Base-by-base conservation (phyloP, 2,888 invertebrate genomes). In the Ypsolopha scabrella region DNA sequence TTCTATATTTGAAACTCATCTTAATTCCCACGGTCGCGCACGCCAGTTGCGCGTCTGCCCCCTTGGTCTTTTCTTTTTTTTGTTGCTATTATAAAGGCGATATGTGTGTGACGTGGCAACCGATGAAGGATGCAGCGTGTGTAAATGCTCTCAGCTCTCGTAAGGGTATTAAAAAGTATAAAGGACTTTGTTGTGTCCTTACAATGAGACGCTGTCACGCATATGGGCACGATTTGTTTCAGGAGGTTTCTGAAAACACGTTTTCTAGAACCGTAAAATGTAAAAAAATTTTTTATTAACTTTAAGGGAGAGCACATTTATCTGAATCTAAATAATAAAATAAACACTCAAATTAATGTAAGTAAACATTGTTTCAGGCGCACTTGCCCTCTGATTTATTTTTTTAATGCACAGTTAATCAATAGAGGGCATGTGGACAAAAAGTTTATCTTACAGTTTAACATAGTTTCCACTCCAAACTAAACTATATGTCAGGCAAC, bases 21-120 rank as follows among this genome's bases (percentile, higher is more conserved):
- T 72, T 74, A 75, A 79, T 87, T 86, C 87, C 86, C 86, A 86
- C 87, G 87, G 71, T 83, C 77, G 77, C 77, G 75, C 78, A 79
- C 85, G 86, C 81, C 83, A 86, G 85, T 86, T 86, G 86, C 68
- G 67, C 74, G 71, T 75, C 78, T 79, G 72, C 74, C 80, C 81
- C 74, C 44, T 67, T 63, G 68, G 44, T 48, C 41, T 49, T 49
- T 72, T 67, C 68, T 70, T 66, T 72, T 75, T 72, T 74, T 72
- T 72, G 39, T 70, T 70, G 60, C 53, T 53, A 55, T 57, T 56
- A 58, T 55, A 54, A 54, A 59, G 54, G 53, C 55, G 57, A 57
- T 57, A 73, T 76, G 74, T 72, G 69, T 77, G 70, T 72, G 76
- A 74, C 72, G 70, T 72, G 76, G 72, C 72, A 71, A 67, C 65